Conservation (phyloP, 2,888 invertebrate genomes). For the Synanthedon andrenaeformis region DNA sequence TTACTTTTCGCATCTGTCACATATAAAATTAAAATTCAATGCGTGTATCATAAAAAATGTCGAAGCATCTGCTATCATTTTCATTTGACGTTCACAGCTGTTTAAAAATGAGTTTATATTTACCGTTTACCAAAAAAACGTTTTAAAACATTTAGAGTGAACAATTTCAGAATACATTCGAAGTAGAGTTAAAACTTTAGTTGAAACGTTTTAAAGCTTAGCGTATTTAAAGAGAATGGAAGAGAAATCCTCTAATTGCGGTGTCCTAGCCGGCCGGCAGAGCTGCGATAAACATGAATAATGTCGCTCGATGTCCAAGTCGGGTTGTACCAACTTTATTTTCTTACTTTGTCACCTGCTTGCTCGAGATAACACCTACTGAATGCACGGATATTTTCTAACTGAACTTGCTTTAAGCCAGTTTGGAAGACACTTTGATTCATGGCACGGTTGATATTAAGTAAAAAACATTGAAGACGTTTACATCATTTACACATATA, state of each 20-base stretch:
- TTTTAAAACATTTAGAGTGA: too few species aligned
- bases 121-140: too few species aligned
- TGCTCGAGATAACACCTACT: constrained; percentile 37
- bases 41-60: too few species aligned
- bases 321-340: constrained; percentile 40
- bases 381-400: constrained; percentile 1
- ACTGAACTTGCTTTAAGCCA: background rate
- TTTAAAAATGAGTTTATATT: too few species aligned
- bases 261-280: constrained; percentile 29
- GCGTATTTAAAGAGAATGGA: constrained; percentile 28
- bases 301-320: constrained; percentile 57
- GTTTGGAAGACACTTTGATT: background rate
- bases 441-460: background rate
- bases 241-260: constrained; percentile 57
- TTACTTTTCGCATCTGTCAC: too few species aligned
- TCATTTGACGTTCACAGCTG: too few species aligned
- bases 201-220: constrained; percentile 20
- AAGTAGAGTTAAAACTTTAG: constrained; percentile 4
- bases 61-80: too few species aligned
- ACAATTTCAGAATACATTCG: background rate
- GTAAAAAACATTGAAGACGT: background rate
- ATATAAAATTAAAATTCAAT: too few species aligned
- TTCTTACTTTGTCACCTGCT: constrained; percentile 59
- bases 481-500: background rate
- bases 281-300: constrained; percentile 62